Conservation (phyloP, 2,797 vertebrate genomes). For the Xiphophorus birchmanni region DNA sequence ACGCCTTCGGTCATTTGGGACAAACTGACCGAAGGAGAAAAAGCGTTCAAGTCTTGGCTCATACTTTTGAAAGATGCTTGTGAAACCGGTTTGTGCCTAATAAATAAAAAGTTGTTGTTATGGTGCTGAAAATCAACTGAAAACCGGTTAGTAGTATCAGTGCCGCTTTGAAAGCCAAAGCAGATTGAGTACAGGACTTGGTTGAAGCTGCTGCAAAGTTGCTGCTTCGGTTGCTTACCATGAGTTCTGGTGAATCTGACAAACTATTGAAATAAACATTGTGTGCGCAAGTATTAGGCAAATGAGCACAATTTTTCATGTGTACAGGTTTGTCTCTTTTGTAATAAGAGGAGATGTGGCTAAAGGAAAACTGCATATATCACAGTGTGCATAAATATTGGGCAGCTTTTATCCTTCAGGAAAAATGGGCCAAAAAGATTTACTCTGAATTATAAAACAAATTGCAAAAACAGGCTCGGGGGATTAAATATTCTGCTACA, state of each 20-base stretch:
- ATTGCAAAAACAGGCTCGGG: neutral
- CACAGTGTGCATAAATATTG: neutral
- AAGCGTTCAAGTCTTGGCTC: neutral
- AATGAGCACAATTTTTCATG: neutral
- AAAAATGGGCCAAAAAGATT: neutral
- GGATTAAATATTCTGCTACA: neutral
- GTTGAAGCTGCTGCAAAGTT: neutral
- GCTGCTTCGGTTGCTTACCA: neutral
- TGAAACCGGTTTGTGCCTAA: neutral
- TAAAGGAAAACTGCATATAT: neutral
- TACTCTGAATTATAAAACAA: neutral
- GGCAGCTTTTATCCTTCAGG: neutral
- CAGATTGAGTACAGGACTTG: neutral
- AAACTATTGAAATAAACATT: neutral
- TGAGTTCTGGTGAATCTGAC: neutral
- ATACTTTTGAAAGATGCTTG: neutral
- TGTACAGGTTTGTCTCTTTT: neutral
- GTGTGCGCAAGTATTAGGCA: constrained; percentile 3
- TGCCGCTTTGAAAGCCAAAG: neutral
- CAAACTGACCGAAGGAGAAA: neutral
- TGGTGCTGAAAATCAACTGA: neutral
- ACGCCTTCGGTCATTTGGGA: neutral
- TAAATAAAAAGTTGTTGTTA: neutral
- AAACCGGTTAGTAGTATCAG: neutral
- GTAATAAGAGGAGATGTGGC: neutral